A percentile compares a stretch with the other conserved stretches of the same genome.
Evolutionary conservation across 1,140 invertebrate genomes (phyloP).

Genomic region (Euborellia annulipes): DNA sequence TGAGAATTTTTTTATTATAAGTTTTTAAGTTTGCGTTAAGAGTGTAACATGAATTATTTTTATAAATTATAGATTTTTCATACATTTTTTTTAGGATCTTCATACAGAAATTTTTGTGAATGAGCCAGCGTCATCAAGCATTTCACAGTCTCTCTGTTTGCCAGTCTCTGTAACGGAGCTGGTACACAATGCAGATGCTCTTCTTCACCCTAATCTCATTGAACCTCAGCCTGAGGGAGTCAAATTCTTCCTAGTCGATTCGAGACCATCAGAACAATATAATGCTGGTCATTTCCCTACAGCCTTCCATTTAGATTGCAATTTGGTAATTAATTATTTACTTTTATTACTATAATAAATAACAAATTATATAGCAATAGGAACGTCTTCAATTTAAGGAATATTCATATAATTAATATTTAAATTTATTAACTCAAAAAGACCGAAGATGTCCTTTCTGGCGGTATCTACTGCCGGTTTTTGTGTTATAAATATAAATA

Average conservation of each 20-base stretch:
- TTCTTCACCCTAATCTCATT: slow-evolving; percentile 34
- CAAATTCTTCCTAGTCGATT: slow-evolving; percentile 94
- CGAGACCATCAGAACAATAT: slow-evolving; percentile 89
- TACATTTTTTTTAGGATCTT: slow-evolving; percentile 16
- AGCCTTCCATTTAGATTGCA: slow-evolving; percentile 95
- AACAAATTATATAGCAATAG: too few relatives aligned
- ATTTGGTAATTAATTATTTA: slow-evolving; percentile 42
- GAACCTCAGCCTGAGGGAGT: too few relatives aligned
- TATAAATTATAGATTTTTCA: not conserved
- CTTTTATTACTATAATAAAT: not conserved
- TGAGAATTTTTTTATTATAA: too few relatives aligned
- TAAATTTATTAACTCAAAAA: too few relatives aligned
- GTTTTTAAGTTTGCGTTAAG: too few relatives aligned
- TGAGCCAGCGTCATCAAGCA: slow-evolving; percentile 14
- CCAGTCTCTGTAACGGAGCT: slow-evolving; percentile 81
- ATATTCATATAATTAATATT: too few relatives aligned
- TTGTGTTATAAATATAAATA: too few relatives aligned
- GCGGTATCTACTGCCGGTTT: too few relatives aligned
- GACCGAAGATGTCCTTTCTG: too few relatives aligned
- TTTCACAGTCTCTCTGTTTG: slow-evolving; percentile 81
- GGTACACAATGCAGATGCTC: slow-evolving; percentile 54
- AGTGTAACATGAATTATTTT: too few relatives aligned
- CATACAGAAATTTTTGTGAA: slow-evolving; percentile 33
- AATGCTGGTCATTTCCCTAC: slow-evolving; percentile 91
- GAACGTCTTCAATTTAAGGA: too few relatives aligned